These are phyloP conservation scores for Pagrus major DNA, from an alignment of 2,113 vertebrate species.

Conservation along the genomic window DNA sequence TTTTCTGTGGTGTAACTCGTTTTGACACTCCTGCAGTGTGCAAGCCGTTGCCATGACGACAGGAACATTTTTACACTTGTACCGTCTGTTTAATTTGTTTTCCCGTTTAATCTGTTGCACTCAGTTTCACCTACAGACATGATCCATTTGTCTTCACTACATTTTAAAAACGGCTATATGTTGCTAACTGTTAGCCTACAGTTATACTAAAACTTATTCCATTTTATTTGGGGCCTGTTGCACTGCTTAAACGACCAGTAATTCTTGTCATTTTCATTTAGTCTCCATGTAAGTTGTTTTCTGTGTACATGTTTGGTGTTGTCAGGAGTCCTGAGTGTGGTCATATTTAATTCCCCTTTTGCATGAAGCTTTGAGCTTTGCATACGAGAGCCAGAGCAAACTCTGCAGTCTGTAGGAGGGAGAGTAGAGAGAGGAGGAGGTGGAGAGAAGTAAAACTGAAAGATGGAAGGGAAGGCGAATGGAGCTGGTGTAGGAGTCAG, in stretches of 20 bases:
- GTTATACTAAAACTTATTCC: background rate
- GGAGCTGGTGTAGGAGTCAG: background rate
- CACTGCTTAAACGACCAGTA: background rate
- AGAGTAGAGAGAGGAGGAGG: background rate
- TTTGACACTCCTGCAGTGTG: conserved; percentile 19
- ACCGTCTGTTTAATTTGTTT: background rate
- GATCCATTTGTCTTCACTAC: background rate
- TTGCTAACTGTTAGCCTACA: background rate
- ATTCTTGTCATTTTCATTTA: background rate
- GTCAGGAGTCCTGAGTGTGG: background rate
- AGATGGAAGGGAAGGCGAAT: background rate
- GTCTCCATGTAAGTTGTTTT: background rate
- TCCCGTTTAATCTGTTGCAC: background rate
- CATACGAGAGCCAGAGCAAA: conserved; percentile 47
- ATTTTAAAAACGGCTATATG: background rate
- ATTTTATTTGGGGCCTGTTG: background rate
- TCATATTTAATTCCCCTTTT: conserved; percentile 36
- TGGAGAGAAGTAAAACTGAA: background rate
- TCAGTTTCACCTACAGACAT: background rate
- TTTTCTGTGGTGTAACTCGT: background rate
- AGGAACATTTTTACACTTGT: conserved; percentile 6
- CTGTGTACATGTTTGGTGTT: background rate
- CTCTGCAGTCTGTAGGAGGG: background rate
- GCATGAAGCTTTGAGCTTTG: conserved; percentile 55
- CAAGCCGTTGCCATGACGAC: conserved; percentile 50